These are phyloP conservation scores for Vulpes lagopus DNA, from an alignment of 2,113 vertebrate genomes.

Conservation along the genomic window DNA sequence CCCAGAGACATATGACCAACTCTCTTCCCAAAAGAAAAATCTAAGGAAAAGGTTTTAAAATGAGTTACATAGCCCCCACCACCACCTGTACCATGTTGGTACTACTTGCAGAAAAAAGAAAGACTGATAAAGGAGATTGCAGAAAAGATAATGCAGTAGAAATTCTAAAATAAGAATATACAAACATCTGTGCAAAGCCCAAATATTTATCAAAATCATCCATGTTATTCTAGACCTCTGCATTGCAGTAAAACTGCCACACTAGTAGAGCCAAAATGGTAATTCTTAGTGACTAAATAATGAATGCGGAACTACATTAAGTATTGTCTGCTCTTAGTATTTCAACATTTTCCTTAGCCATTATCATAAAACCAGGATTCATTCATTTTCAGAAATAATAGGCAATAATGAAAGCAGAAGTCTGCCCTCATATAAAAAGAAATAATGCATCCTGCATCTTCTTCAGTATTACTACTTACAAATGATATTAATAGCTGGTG, in stretches of 20 bases:
- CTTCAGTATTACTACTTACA: not conserved
- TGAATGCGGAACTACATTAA: not conserved
- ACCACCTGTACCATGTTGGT: not conserved
- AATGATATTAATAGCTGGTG: not conserved
- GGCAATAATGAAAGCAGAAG: not conserved
- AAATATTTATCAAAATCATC: conserved; percentile 10
- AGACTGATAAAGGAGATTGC: not conserved
- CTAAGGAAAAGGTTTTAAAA: conserved; percentile 40
- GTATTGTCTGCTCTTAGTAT: not conserved
- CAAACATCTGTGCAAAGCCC: not conserved
- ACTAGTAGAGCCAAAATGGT: conserved; percentile 32
- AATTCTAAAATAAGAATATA: not conserved
- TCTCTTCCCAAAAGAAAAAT: conserved; percentile 3
- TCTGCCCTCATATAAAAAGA: not conserved
- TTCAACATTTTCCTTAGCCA: conserved; percentile 25
- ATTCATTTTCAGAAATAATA: conserved; percentile 53
- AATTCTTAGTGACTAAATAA: conserved; percentile 24
- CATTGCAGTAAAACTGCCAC: not conserved
- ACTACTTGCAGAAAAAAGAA: not conserved
- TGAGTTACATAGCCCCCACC: not conserved
- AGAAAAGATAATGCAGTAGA: not conserved
- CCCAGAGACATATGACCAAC: not conserved
- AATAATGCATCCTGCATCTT: not conserved
- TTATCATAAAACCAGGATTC: conserved; percentile 11
- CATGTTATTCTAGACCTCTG: not conserved